Evolutionary conservation across 2,888 invertebrate genomes (phyloP).

Genomic region (Junonia oenone): DNA sequence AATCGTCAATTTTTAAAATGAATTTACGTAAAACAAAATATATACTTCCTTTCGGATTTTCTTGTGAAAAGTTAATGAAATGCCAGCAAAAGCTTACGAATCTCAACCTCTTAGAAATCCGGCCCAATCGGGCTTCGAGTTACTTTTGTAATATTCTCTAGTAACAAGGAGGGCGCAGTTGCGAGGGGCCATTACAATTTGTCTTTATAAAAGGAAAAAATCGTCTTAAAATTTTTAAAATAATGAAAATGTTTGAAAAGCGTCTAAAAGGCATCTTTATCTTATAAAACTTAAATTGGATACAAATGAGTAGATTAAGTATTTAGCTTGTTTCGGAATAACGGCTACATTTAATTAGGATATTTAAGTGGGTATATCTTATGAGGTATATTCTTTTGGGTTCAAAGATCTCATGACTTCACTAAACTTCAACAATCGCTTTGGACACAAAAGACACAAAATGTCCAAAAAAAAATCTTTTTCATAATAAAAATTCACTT

Average conservation of each 20-base stretch:
- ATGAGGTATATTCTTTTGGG: no score
- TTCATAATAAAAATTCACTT: no score
- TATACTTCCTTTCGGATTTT: slow-evolving; percentile 12
- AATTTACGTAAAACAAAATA: slow-evolving; percentile 12
- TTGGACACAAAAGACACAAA: no score
- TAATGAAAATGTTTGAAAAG: slow-evolving; percentile 26
- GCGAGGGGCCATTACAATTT: slow-evolving; percentile 17
- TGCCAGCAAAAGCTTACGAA: slow-evolving; percentile 23
- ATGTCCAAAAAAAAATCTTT: no score
- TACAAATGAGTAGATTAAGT: background rate
- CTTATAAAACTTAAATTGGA: slow-evolving; percentile 28
- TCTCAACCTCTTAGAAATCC: slow-evolving; percentile 25
- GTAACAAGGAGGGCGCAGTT: slow-evolving; percentile 15
- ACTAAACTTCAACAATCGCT: no score
- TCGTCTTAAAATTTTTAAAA: slow-evolving; percentile 17
- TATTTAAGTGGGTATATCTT: no score
- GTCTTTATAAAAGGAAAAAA: slow-evolving; percentile 16
- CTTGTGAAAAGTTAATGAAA: slow-evolving; percentile 26
- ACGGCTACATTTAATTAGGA: no score
- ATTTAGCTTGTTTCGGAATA: background rate
- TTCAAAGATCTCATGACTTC: no score
- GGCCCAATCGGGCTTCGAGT: slow-evolving; percentile 24
- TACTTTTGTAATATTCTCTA: slow-evolving; percentile 26
- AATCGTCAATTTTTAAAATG: background rate
- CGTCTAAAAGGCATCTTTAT: slow-evolving; percentile 29